Base-by-base conservation (phyloP, 1,140 invertebrate species). In the Spodoptera litura region DNA sequence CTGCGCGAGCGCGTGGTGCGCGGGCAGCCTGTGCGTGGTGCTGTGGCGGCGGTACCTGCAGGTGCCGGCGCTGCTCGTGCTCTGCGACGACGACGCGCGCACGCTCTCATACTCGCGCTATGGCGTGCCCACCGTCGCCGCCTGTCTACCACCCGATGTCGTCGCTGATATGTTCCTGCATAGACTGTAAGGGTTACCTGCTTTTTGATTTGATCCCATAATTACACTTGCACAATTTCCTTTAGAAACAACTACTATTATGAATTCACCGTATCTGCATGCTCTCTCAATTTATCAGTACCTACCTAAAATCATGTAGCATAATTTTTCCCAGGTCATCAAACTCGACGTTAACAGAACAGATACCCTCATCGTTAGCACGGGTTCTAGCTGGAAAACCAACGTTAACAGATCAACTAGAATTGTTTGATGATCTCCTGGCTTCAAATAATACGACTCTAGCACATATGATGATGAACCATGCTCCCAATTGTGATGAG, bases 11-110 rank as follows among this genome's bases (percentile, higher is more conserved):
- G 89, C 91, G 15, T 89, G 88, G 68, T 93, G 91, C 66, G 91
- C 92, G 0, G 91, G 89, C 27, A 73, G 90, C 35, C 87, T 94
- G 35, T 93, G 88, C 79, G 86, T 87, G 0, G 91, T 91, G 71
- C 80, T 94, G 78, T 93, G 91, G 92, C 86, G 82, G 27, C 88
- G 92, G 13, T 94, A 92, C 84, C 75, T 87, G 44, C 83, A 90
- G 55, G 80, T 91, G 55, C 90, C 92, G 3, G 88, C 89, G n/a
- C 72, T 94, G 38, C 83, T 94, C 20, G 85, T 88, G 5, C 76
- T 89, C 8, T 78, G 35, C 38, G 74, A 76, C 2, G 89, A 89
- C 72, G 89, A 89, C 72, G 31, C 83, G 15, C 72, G 66, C 5
- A 35, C 66, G 4, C 59, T 78, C 31, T 15, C 31, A 0, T 55